Conservation (phyloP, 2,888 invertebrate species). For the Dryocosmus kuriphilus region DNA sequence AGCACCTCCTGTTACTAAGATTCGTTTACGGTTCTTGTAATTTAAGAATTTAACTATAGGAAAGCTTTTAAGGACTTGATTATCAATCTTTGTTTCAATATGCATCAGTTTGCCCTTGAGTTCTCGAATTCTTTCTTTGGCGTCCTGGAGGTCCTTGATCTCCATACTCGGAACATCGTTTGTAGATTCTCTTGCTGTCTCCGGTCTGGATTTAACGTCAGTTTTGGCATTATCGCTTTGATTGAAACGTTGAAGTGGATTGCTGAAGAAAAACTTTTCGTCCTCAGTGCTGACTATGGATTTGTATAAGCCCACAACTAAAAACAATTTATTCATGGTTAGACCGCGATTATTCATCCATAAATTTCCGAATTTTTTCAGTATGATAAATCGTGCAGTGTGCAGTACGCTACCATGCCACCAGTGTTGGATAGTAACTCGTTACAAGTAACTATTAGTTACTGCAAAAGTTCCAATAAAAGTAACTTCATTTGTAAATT, state of each 20-base stretch:
- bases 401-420: too few relatives aligned
- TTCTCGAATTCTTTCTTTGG: slow-evolving; percentile 82
- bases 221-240: slow-evolving; percentile 37
- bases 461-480: too few relatives aligned
- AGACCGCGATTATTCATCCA: neutral
- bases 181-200: slow-evolving; percentile 45
- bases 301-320: slow-evolving; percentile 77
- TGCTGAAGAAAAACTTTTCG: slow-evolving; percentile 59
- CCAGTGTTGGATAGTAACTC: too few relatives aligned
- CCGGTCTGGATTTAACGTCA: slow-evolving; percentile 24
- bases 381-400: too few relatives aligned
- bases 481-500: too few relatives aligned
- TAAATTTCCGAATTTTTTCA: too few relatives aligned
- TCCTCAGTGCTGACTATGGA: slow-evolving; percentile 73
- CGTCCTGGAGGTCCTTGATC: slow-evolving; percentile 81
- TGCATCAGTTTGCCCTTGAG: slow-evolving; percentile 86
- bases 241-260: neutral
- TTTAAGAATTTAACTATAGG: slow-evolving; percentile 95
- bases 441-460: too few relatives aligned
- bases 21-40: slow-evolving; percentile 94
- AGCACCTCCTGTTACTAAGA: slow-evolving; percentile 97
- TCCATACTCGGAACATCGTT: slow-evolving; percentile 56
- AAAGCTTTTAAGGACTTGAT: slow-evolving; percentile 85
- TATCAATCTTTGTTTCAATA: slow-evolving; percentile 83
- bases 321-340: slow-evolving; percentile 47